Base-by-base conservation (phyloP, 2,113 vertebrate species). In the Tupaia tana region DNA sequence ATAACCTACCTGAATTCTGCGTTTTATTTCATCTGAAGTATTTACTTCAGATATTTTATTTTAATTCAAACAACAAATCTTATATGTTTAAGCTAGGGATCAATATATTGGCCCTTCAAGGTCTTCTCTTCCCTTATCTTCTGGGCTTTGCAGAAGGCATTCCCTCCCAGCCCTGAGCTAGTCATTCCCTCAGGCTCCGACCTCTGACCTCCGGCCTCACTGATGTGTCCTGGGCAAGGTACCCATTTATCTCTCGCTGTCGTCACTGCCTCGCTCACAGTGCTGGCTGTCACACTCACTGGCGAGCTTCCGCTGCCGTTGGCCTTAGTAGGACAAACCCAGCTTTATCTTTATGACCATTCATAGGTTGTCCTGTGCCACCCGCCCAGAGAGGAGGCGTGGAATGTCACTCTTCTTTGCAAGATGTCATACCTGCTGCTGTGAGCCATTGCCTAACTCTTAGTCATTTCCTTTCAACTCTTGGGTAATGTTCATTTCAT, bases 391-490 rank as follows among this genome's bases (percentile, higher is more conserved):
- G 34, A 95, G 92, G 95, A 94, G 92, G 86, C 25, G 2, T 91
- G 69, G 93, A 89, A 92, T 87, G 92, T 58, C 86, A 86, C 31
- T 69, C 59, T 80, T 71, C 77, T 64, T 20, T 71, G 25, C 43
- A 54, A n/a, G 66, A 1, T 83, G 89, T 79, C 86, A 70, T 80
- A 94, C 86, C 34, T 87, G 71, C 61, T 84, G 70, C 61, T 7
- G 7, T 20, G 59, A 83, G 18, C 91, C 59, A 77, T 96, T 94
- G 94, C 89, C 63, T 78, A 94, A 92, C 61, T 61, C 82, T 75
- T 84, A 95, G 92, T 97, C 94, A 96, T 85, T 97, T 95, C 95
- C 94, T 94, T 92, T 85, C 73, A 80, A 63, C 8, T 69, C 73
- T 25, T 34, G 82, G 27, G 9, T n/a, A 20, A 58, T 43, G 63